These are phyloP conservation scores for Acropora yongei DNA, from an alignment of 64 coral and sea anemone genomes.

Conservation along the genomic window DNA sequence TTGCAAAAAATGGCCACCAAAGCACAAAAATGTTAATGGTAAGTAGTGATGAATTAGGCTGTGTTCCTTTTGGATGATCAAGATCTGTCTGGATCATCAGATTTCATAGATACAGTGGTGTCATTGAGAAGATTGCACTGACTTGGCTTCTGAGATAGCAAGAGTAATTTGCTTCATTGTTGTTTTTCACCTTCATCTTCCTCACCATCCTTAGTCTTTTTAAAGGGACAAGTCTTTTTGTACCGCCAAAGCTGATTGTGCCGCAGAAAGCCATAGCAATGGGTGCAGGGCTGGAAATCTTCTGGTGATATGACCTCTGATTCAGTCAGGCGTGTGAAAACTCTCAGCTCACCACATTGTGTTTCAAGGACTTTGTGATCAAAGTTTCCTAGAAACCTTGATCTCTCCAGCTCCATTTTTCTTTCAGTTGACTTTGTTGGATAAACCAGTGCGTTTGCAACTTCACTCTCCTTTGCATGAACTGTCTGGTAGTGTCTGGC, in stretches of 20 bases:
- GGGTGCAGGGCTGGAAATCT: constrained; percentile 1
- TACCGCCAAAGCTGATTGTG: constrained; percentile 41
- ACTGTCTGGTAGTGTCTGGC: constrained; percentile 7
- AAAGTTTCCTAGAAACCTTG: constrained; percentile 48
- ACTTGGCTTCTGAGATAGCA: no score
- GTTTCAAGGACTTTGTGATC: constrained; percentile 35
- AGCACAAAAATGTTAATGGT: no score
- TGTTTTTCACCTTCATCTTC: no score
- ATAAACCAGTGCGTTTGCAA: not conserved
- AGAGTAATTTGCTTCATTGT: not conserved
- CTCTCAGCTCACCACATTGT: constrained; percentile 39
- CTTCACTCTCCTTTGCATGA: constrained; percentile 36
- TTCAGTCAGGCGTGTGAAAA: constrained; percentile 2
- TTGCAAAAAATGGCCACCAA: no score
- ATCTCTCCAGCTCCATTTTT: constrained; percentile 23
- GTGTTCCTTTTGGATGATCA: not conserved
- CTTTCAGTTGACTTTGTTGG: not conserved
- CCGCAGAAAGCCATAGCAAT: constrained; percentile 30
- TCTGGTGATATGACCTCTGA: not conserved
- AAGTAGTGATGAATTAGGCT: no score
- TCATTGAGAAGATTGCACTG: not conserved
- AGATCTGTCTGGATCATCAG: not conserved
- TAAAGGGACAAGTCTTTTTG: not conserved
- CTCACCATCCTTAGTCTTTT: not conserved
- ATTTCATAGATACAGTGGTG: constrained; percentile 45